Base-by-base conservation (phyloP, 2,888 invertebrate species). In the Synanthedon myopaeformis region DNA sequence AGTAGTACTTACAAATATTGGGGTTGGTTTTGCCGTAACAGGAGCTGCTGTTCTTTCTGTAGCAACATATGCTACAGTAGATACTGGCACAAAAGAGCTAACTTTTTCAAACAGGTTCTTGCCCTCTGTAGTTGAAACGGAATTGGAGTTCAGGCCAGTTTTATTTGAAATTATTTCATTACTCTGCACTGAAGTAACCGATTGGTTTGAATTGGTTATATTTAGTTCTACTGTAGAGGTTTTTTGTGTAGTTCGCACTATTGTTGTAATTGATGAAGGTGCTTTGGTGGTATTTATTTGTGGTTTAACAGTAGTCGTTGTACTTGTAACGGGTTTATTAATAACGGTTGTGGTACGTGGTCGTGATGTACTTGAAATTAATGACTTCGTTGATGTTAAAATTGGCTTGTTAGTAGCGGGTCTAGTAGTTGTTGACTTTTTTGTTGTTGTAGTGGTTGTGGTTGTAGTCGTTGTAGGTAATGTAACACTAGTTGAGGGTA, bases 11-110 rank as follows among this genome's bases (percentile, higher is more conserved):
- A 62, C 56, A 52, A 57, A 59, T 2, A 54, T 54, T 11, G 57
- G 55, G 14, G 62, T 56, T 14, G 60, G 51, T 55, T 65, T 64
- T 3, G 67, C 67, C 12, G 57, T 61, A 52, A 62, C 54, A 4
- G 56, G 42, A 19, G 72, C 68, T 3, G 79, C 76, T 23, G 68
- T 66, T 53, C 66, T 72, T 53, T 81, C 78, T 42, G 71, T 41
- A 12, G 54, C 74, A 8, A 77, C 62, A 60, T 76, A 77, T 14
- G 70, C 62, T 2, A 68, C 61, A 41, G 82, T 79, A 14, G 84
- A 79, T 17, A 75, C 57, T 42, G 85, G 85, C 54, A 75, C 63
- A 59, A 78, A 79, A 1, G 82, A 79, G 58, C 74, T 80, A 41
- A 81, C 63, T 66, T 72, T 80, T 56, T 82, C 79, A 58, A 69